Conservation (phyloP, 1,140 invertebrate species). For the Rhizoglyphus robini region DNA sequence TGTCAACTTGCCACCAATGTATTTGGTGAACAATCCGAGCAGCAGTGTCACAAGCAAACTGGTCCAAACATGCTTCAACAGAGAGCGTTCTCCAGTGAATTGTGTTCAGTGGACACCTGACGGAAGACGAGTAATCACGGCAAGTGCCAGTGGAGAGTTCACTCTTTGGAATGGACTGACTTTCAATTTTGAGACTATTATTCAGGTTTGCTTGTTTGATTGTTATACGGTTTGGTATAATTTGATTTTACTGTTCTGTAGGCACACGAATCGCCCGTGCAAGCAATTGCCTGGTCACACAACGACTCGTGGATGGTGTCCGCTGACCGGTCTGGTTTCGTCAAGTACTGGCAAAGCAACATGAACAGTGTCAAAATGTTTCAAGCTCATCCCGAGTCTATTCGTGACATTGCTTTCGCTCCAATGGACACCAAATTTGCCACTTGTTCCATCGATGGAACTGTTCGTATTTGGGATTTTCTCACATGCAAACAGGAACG, state of each 20-base stretch:
- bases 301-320: constrained; percentile 99
- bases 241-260: constrained; percentile 31
- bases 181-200: constrained; percentile 99
- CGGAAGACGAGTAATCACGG: constrained; percentile 88
- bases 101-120: constrained; percentile 96
- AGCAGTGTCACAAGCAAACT: constrained; percentile 91
- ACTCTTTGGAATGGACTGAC: constrained; percentile 99
- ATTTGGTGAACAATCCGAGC: constrained; percentile 81
- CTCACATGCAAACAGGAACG: constrained; percentile 17
- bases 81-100: constrained; percentile 98
- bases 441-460: constrained; percentile 97
- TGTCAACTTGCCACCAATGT: constrained; percentile 70
- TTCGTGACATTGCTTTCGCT: constrained; percentile 97
- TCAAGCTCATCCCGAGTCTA: constrained; percentile 98
- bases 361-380: constrained; percentile 99
- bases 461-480: constrained; percentile 97
- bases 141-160: constrained; percentile 96
- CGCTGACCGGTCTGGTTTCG: constrained; percentile 92
- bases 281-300: constrained; percentile 98
- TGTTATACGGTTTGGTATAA: not conserved
- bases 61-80: constrained; percentile 97
- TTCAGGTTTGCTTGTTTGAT: constrained; percentile 57
- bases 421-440: constrained; percentile 97
- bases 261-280: constrained; percentile 93
- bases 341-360: constrained; percentile 99